Conservation (phyloP, 2,888 invertebrate genomes). For the Acrobasis suavella region DNA sequence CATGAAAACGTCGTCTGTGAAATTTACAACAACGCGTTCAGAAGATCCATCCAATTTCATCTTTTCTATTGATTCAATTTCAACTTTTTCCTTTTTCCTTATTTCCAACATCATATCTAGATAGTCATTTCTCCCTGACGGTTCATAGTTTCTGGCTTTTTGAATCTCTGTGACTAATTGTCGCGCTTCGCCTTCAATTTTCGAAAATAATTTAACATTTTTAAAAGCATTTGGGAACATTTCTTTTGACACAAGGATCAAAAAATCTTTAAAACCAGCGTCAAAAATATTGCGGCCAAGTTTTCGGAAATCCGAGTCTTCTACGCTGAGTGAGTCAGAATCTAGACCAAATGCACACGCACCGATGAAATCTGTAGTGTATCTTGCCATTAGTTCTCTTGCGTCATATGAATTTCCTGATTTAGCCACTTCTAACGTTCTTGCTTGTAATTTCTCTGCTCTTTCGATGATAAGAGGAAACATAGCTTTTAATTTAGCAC, state of each 20-base stretch:
- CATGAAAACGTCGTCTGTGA: constrained; percentile 15
- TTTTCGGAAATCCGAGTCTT: constrained; percentile 27
- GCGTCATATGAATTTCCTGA: constrained; percentile 32
- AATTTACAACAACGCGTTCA: constrained; percentile 12
- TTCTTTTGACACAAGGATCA: constrained; percentile 34
- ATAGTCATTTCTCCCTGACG: constrained; percentile 23
- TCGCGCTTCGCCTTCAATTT: constrained; percentile 6
- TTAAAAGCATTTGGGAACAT: constrained; percentile 33
- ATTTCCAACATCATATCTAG: constrained; percentile 25
- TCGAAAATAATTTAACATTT: constrained; percentile 30
- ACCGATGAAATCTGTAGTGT: constrained; percentile 45
- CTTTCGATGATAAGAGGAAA: constrained; percentile 26
- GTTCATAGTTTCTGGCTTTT: constrained; percentile 24
- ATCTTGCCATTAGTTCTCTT: constrained; percentile 41
- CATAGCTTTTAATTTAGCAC: constrained; percentile 27
- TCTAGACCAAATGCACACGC: constrained; percentile 44
- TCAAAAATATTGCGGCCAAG: constrained; percentile 26
- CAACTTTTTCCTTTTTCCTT: constrained; percentile 19
- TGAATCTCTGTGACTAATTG: constrained; percentile 1
- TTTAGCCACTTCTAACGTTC: constrained; percentile 22
- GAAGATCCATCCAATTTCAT: constrained; percentile 17
- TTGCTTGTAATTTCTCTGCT: constrained; percentile 22
- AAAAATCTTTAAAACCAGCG: constrained; percentile 32
- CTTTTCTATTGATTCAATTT: constrained; percentile 26
- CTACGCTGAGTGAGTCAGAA: constrained; percentile 25